Evolutionary conservation across 2,888 invertebrate genomes (phyloP).

Genomic region (Synergus laeviventris): DNA sequence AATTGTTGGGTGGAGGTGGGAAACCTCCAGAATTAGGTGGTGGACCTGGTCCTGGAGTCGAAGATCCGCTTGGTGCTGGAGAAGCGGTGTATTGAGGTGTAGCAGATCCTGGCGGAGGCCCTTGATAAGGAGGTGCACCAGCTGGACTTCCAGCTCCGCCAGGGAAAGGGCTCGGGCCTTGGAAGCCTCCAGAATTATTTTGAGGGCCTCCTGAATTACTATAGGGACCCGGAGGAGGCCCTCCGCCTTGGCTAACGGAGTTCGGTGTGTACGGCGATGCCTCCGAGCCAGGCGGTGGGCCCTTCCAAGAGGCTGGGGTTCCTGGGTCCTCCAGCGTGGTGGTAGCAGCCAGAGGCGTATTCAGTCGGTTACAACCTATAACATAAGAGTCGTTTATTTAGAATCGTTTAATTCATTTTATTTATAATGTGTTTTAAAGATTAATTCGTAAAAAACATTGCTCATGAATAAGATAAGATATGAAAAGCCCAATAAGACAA

Average conservation of each 20-base stretch:
- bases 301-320: conserved; percentile 86
- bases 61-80: conserved; percentile 88
- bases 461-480: too few species aligned
- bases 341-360: conserved; percentile 76
- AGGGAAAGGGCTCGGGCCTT: conserved; percentile 79
- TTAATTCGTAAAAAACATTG: too few species aligned
- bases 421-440: neutral
- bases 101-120: conserved; percentile 85
- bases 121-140: conserved; percentile 84
- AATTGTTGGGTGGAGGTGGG: conserved; percentile 74
- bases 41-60: conserved; percentile 87
- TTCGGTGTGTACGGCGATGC: conserved; percentile 82
- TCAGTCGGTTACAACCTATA: conserved; percentile 89
- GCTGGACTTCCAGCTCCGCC: conserved; percentile 87
- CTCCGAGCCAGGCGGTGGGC: conserved; percentile 82
- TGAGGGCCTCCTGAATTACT: conserved; percentile 76
- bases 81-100: conserved; percentile 92
- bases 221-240: conserved; percentile 76
- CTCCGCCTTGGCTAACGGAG: conserved; percentile 79
- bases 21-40: conserved; percentile 78
- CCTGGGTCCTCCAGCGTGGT: conserved; percentile 86
- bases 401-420: too few species aligned
- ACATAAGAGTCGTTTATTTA: conserved; percentile 49
- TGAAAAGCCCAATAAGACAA: too few species aligned
- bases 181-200: conserved; percentile 78